phyloP scores from a whole-genome alignment of 2,113 vertebrate species.

The Vulpes lagopus region DNA sequence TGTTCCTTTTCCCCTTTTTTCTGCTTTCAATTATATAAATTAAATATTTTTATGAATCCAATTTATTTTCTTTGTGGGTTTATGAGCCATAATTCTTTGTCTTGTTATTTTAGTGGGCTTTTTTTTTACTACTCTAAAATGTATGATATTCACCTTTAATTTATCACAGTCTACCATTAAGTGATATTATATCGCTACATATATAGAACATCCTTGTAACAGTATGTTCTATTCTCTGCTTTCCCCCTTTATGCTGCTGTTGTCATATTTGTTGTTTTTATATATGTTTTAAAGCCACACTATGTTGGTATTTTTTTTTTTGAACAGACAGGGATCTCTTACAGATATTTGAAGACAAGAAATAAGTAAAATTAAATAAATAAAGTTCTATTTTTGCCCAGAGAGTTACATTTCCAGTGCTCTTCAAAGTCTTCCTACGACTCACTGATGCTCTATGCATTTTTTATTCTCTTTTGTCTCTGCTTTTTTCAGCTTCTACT shows the following conservation, averaged over 20 bases:
- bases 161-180: background rate
- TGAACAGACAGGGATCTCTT: background rate
- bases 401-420: background rate
- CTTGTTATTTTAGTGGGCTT: background rate
- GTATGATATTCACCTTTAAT: background rate
- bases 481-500: background rate
- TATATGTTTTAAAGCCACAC: background rate
- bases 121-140: background rate
- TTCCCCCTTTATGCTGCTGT: background rate
- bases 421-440: background rate
- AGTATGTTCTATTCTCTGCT: background rate
- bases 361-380: background rate
- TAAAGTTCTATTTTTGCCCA: background rate
- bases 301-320: background rate
- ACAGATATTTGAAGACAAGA: background rate
- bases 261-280: background rate
- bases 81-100: background rate
- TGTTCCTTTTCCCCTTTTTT: background rate
- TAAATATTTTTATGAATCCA: background rate
- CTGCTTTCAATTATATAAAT: background rate
- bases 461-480: background rate
- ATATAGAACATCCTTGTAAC: background rate
- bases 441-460: background rate
- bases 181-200: background rate
- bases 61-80: background rate